A percentile compares a stretch with the other conserved stretches of the same genome.
Evolutionary conservation across 2,113 vertebrate genomes (phyloP).

Genomic region (Grantiella picta): DNA sequence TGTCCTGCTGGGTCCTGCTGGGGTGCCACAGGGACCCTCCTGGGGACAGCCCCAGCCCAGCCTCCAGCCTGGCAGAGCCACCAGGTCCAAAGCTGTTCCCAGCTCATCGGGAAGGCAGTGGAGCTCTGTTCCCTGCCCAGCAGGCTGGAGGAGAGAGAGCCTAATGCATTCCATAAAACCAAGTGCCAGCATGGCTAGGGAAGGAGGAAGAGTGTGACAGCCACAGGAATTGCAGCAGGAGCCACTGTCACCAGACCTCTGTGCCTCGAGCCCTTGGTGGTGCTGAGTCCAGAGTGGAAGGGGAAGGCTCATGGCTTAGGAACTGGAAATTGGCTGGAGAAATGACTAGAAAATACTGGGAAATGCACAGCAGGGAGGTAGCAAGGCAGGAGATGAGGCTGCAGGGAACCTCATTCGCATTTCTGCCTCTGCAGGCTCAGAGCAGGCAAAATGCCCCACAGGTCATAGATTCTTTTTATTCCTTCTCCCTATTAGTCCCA

Average conservation of each 20-base stretch:
- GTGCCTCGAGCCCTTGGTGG: background rate
- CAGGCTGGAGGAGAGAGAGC: background rate
- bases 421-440: background rate
- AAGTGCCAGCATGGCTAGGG: background rate
- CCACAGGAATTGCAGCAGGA: background rate
- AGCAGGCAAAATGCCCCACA: background rate
- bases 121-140: background rate
- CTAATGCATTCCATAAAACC: background rate
- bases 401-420: background rate
- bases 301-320: background rate
- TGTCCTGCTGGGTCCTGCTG: background rate
- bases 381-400: background rate
- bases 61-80: background rate
- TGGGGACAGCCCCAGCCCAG: background rate
- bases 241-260: background rate
- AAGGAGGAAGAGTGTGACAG: background rate
- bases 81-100: background rate
- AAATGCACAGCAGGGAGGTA: background rate
- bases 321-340: background rate
- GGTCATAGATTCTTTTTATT: background rate
- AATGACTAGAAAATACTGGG: background rate
- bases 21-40: background rate
- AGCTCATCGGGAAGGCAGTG: accelerated
- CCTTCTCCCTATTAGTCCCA: background rate
- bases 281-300: background rate